phyloP scores from a whole-genome alignment of 2,113 vertebrate species.

The Megaceryle torquata region DNA sequence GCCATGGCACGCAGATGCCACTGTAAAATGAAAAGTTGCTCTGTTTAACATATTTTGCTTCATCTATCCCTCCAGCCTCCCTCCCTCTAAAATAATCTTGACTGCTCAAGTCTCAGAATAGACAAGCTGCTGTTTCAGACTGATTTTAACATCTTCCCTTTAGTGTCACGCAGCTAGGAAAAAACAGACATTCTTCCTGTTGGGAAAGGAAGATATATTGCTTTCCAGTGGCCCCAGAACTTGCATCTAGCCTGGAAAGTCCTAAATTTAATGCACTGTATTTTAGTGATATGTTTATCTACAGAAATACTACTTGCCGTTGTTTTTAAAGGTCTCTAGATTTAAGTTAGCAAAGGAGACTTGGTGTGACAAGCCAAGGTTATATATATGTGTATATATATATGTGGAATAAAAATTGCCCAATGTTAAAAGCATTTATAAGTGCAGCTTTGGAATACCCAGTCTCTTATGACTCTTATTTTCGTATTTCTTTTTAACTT shows the following conservation, averaged over 20 bases:
- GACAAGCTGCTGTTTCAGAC: not conserved
- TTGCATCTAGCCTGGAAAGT: not conserved
- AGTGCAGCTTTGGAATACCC: not conserved
- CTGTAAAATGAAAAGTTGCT: constrained; percentile 8
- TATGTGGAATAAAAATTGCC: not conserved
- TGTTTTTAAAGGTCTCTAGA: not conserved
- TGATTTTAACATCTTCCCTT: constrained; percentile 28
- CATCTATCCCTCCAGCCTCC: not conserved
- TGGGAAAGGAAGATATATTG: constrained; percentile 12
- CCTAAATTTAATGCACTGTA: not conserved
- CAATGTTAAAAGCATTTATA: not conserved
- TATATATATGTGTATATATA: not conserved
- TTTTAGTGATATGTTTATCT: not conserved
- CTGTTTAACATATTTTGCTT: not conserved
- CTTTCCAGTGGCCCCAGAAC: not conserved
- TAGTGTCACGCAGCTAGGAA: not conserved
- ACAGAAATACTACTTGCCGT: not conserved
- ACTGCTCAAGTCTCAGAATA: not conserved
- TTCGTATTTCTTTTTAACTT: not conserved
- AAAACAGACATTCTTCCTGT: constrained; percentile 13
- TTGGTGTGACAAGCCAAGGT: not conserved
- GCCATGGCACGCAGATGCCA: not conserved
- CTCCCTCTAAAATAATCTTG: not conserved
- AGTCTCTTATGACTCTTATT: not conserved
- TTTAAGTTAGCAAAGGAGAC: not conserved